Evolutionary conservation across 35 echinoderm and acorn worm species (phyloP), one percentile per base, ranked within the genome.

Genomic region (Anneissia japonica): DNA sequence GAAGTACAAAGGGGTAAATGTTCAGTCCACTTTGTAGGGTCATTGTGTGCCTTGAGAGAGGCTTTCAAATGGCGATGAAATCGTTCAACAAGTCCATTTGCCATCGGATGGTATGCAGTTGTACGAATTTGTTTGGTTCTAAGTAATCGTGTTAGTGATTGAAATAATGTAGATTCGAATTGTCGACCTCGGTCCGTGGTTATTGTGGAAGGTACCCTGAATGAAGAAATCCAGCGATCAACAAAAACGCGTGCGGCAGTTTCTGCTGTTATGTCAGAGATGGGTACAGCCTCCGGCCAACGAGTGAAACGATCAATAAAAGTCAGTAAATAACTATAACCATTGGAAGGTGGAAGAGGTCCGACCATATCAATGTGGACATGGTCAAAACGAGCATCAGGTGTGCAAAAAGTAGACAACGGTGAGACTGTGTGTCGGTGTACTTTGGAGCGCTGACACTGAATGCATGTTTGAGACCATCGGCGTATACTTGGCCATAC

Each of bases 401-500:
- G 86, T 31, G 91, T 75, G 26, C 73, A 35, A 36, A 93, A 93
- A 43, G 87, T 89, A 30, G 86, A 74, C 38, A 93, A 31, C 26
- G 87, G 91, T 78, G 91, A 74, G 30, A 32, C 36, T 23, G 36
- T 79, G 46, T 93, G 91, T 30, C 91, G 81, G n/a, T 93, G 86
- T n/a, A 89, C 38, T 81, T 93, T 93, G 4, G 73, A 79, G 28
- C 73, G 41, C 79, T 93, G 86, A 81, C 82, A 84, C 45, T 34
- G 39, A 26, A 51, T 40, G 38, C 23, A 37, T 77, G 33, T 86
- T 77, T 17, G 35, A 16, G 91, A 75, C 91, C 91, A 93, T 31
- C 80, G 78, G 46, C 89, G 89, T 34, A 93, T 89, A 37, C 74
- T 72, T 10, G 86, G 86, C 91, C 91, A 93, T 32, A 93, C 81